Percentiles rank a stretch among this genome's conserved stretches.
Evolutionary conservation across 2,113 vertebrate species (phyloP).

Genomic region (Barbus barbus): DNA sequence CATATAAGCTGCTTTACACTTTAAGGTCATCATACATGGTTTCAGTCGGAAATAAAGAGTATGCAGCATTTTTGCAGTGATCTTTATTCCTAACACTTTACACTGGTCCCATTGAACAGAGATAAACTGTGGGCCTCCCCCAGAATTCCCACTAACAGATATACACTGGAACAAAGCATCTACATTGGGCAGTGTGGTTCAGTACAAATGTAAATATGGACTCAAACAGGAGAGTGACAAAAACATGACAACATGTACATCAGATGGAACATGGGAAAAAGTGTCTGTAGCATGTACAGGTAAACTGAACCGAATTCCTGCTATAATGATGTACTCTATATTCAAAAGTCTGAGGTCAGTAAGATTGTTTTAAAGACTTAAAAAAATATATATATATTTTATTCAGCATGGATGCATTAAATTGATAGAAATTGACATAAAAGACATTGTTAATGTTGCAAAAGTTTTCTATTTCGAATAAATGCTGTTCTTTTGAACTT

Average conservation of each 20-base stretch:
- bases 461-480: not conserved
- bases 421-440: not conserved
- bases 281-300: constrained; percentile 70
- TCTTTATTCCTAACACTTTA: constrained; percentile 5
- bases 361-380: not conserved
- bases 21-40: not conserved
- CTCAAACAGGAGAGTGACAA: constrained; percentile 66
- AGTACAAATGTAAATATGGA: constrained; percentile 68
- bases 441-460: not conserved
- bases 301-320: constrained; percentile 28
- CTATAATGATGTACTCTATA: not conserved
- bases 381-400: not conserved
- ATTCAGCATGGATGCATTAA: not conserved
- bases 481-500: no score
- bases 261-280: constrained; percentile 67
- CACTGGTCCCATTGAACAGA: constrained; percentile 66
- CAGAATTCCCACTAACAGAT: constrained; percentile 62
- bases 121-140: constrained; percentile 69
- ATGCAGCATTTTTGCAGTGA: not conserved
- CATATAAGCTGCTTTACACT: not conserved
- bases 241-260: constrained; percentile 64
- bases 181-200: constrained; percentile 58
- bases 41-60: not conserved
- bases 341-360: constrained; percentile 56
- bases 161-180: constrained; percentile 63